Percentiles rank a stretch among this genome's conserved stretches.
Conservation (phyloP, 64 coral and sea anemone genomes). For the Cladopsammia gracilis region DNA sequence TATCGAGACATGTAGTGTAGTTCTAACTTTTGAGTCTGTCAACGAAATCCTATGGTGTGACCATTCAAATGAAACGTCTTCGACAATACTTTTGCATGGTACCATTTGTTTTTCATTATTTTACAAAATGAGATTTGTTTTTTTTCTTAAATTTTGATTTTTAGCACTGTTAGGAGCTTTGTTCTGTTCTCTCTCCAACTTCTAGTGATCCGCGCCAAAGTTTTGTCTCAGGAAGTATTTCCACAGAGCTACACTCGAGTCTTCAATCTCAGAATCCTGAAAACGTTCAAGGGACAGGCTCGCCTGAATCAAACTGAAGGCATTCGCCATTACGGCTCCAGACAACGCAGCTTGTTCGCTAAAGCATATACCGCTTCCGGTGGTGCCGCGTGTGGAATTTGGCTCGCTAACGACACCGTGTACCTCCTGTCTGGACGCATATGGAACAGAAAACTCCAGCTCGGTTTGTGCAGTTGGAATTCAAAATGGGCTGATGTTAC, state of each 20-base stretch:
- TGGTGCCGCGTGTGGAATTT: slow-evolving; percentile 9
- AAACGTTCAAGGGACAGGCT: slow-evolving; percentile 34
- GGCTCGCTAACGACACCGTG: background rate
- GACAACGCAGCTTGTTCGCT: background rate
- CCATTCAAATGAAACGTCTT: too few relatives aligned
- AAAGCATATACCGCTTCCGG: slow-evolving; percentile 31
- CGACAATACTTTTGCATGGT: too few relatives aligned
- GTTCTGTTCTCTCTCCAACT: background rate
- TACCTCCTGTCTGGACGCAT: slow-evolving; percentile 44
- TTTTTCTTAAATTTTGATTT: background rate
- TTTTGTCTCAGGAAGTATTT: background rate
- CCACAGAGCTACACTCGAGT: background rate
- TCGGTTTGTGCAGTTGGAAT: slow-evolving; percentile 20
- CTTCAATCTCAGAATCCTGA: slow-evolving; percentile 51
- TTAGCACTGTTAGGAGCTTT: too few relatives aligned
- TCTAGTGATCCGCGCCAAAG: slow-evolving; percentile 24
- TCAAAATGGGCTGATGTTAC: slow-evolving; percentile 36
- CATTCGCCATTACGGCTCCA: slow-evolving; percentile 28
- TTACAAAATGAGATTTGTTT: too few relatives aligned
- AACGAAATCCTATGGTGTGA: too few relatives aligned
- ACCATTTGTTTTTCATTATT: too few relatives aligned
- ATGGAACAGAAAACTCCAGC: slow-evolving; percentile 1
- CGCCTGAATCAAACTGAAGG: slow-evolving; percentile 1
- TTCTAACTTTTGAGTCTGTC: too few relatives aligned
- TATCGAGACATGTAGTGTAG: too few relatives aligned